Base-by-base conservation (phyloP, 2,888 invertebrate genomes). In the Trachelus troglodyta region DNA sequence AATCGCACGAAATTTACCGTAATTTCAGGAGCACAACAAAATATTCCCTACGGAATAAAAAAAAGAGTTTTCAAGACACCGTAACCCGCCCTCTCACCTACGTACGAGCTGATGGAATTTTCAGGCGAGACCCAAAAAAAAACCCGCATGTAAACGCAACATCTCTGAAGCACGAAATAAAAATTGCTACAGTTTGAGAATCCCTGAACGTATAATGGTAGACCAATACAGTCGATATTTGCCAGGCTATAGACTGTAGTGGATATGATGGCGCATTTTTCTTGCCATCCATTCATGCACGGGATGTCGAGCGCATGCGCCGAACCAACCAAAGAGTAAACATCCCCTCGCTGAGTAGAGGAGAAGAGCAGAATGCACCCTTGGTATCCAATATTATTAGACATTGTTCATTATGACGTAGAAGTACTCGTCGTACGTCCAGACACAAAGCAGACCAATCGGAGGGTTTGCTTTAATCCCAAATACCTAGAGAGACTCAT, bases 211-310 rank as follows among this genome's bases (percentile, higher is more conserved):
- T 31, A 31, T 71, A 33, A 71, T 34, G 34, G 71, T 34, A 34
- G 71, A 71, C 71, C 71, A 34, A 71, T 71, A 71, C 71, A 71
- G 71, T 71, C 71, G 71, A 71, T 71, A 71, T 71, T 71, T 71
- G 71, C 71, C 33, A 31, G 71, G 31, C 12, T 33, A 71, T 71
- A 34, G 31, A 71, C 33, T 71, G 71, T 71, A 71, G 34, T 34
- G 34, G 71, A 34, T 34, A 71, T 71, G 71, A 71, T 71, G 71
- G 34, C 31, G 71, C 71, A 71, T 71, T 71, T 71, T 71, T 71
- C 71, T 71, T 71, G 71, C 71, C 31, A 56, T 56, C 56, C 56
- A 56, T 56, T 56, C 56, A 56, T 56, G 56, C 56, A 23, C 2
- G 56, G 56, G 56, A 9, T 23, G 56, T 56, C 9, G 56, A 0